Conservation (phyloP, 2,113 vertebrate genomes). For the Eulacestoma nigropectus region DNA sequence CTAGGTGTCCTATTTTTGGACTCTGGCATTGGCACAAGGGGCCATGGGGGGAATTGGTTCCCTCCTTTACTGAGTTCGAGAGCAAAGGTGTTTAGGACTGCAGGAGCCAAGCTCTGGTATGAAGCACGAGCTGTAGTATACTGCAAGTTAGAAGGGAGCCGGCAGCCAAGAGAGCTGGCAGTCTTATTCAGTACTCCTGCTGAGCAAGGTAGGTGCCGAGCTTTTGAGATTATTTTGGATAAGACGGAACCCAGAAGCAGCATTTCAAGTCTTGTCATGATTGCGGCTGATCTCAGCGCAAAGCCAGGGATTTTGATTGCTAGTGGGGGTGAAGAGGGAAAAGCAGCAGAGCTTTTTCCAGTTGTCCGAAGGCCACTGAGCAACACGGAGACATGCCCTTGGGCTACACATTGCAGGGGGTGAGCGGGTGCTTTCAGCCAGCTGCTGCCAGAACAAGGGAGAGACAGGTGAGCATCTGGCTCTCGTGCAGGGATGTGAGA, state of each 20-base stretch:
- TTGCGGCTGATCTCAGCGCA: conserved; percentile 13
- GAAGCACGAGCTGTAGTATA: background rate
- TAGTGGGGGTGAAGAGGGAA: background rate
- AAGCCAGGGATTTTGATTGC: conserved; percentile 36
- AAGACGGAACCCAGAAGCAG: conserved; percentile 17
- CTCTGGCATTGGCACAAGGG: background rate
- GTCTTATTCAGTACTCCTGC: background rate
- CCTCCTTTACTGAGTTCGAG: background rate
- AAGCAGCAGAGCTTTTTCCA: background rate
- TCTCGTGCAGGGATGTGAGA: background rate
- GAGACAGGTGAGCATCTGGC: background rate
- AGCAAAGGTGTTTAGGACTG: conserved; percentile 7
- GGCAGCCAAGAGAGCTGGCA: conserved; percentile 33
- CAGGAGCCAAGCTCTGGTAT: background rate
- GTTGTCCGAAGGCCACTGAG: background rate
- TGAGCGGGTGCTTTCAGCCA: background rate
- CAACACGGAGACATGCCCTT: background rate
- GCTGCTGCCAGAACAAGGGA: conserved; percentile 25
- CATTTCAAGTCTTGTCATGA: conserved; percentile 61
- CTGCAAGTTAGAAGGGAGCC: conserved; percentile 21
- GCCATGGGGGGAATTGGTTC: background rate
- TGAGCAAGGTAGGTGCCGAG: conserved; percentile 5
- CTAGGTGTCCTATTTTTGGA: conserved; percentile 38
- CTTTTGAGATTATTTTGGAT: conserved; percentile 25
- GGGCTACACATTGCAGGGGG: background rate